phyloP scores from a whole-genome alignment of 2,797 vertebrate genomes.

The Trichosurus vulpecula region DNA sequence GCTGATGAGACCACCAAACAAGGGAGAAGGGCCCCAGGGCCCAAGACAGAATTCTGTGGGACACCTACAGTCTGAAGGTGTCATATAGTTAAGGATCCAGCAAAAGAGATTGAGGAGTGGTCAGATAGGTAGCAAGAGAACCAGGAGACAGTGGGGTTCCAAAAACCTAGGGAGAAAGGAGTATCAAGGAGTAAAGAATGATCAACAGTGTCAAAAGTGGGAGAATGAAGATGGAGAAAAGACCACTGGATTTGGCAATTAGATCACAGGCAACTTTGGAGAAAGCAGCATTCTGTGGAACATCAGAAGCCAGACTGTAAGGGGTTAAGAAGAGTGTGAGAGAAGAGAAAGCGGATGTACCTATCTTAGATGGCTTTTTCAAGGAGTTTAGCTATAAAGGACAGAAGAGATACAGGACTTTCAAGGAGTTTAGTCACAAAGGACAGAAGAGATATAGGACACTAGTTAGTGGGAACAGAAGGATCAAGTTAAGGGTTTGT shows the following conservation, averaged over 20 bases:
- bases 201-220: neutral
- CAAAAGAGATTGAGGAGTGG: neutral
- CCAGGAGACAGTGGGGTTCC: neutral
- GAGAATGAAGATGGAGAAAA: neutral
- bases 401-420: neutral
- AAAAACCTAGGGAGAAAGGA: neutral
- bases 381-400: neutral
- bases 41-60: neutral
- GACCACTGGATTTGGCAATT: neutral
- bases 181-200: neutral
- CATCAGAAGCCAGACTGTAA: neutral
- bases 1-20: neutral
- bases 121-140: neutral
- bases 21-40: neutral
- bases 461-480: neutral
- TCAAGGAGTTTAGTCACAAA: neutral
- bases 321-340: neutral
- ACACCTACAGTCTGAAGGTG: neutral
- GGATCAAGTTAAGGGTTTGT: neutral
- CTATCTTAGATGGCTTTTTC: neutral
- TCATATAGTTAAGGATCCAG: neutral
- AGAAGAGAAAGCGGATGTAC: neutral
- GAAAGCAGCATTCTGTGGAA: neutral
- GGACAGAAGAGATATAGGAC: neutral
- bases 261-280: neutral